Evolutionary conservation across 2,797 vertebrate species (phyloP).

Genomic region (Chrysocyon brachyurus): DNA sequence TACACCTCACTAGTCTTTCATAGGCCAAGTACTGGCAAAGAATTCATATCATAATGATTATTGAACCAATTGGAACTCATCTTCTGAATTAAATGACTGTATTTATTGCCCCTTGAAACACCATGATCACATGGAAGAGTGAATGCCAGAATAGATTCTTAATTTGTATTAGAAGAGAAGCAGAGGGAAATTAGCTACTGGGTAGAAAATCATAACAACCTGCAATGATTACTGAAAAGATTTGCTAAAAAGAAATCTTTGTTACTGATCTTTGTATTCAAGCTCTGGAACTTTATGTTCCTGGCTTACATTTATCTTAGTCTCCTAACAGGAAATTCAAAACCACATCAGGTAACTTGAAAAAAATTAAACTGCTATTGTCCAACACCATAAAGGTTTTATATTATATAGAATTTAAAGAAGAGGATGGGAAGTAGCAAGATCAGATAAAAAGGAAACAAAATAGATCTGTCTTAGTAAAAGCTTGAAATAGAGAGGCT

Average conservation of each 20-base stretch:
- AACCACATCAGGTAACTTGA: constrained; percentile 71
- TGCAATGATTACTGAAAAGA: neutral
- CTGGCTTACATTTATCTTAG: constrained; percentile 41
- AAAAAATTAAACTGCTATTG: neutral
- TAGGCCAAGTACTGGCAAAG: neutral
- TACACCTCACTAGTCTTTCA: neutral
- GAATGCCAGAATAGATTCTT: neutral
- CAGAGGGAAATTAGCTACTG: neutral
- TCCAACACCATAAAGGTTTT: constrained; percentile 38
- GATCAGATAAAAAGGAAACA: constrained; percentile 61
- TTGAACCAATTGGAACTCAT: neutral
- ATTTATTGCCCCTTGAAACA: neutral
- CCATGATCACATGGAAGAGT: neutral
- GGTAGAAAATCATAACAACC: neutral
- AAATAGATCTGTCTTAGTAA: constrained; percentile 6
- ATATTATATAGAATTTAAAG: constrained; percentile 35
- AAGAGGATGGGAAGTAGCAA: constrained; percentile 42
- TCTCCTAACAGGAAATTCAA: constrained; percentile 78
- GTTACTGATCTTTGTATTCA: constrained; percentile 36
- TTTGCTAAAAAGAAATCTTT: constrained; percentile 54
- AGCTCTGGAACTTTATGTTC: constrained; percentile 65
- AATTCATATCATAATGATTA: neutral
- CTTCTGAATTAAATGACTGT: neutral
- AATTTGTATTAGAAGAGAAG: neutral
- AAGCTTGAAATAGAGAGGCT: neutral